A percentile compares a stretch with the other conserved stretches of the same genome.
Conservation (phyloP, 2,113 vertebrate genomes). For the Ondatra zibethicus region DNA sequence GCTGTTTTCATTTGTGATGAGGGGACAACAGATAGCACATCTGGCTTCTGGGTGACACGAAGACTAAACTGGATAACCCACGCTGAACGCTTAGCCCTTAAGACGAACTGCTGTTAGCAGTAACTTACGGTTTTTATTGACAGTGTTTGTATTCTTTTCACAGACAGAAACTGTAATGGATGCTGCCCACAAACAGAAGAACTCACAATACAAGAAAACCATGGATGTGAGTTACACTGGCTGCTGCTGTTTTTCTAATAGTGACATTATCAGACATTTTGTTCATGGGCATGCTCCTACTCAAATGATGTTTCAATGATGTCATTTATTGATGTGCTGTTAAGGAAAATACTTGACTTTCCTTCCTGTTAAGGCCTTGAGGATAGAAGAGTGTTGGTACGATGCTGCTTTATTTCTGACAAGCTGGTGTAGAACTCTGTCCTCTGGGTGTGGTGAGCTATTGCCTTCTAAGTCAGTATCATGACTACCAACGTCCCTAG, state of each 20-base stretch:
- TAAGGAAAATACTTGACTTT: slow-evolving; percentile 10
- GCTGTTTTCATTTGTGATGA: background rate
- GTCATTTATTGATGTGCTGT: background rate
- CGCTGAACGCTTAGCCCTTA: background rate
- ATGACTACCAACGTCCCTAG: background rate
- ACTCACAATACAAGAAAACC: slow-evolving; percentile 95
- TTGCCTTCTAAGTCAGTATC: background rate
- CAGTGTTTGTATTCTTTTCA: slow-evolving; percentile 62
- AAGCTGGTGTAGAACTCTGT: background rate
- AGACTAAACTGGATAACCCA: background rate
- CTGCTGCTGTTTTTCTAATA: background rate
- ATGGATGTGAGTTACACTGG: slow-evolving; percentile 91
- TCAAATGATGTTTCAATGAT: slow-evolving; percentile 10
- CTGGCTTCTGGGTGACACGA: background rate
- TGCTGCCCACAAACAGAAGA: slow-evolving; percentile 92
- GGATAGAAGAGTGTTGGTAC: background rate
- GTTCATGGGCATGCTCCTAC: background rate
- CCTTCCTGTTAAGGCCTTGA: slow-evolving; percentile 18
- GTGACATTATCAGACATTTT: background rate
- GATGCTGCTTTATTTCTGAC: slow-evolving; percentile 16
- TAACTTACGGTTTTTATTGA: slow-evolving; percentile 46
- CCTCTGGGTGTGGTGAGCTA: background rate
- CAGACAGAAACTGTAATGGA: slow-evolving; percentile 96
- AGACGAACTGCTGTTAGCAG: background rate
- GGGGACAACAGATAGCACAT: background rate